Evolutionary conservation across 2,797 vertebrate genomes (phyloP).

Genomic region (Micromesistius poutassou): DNA sequence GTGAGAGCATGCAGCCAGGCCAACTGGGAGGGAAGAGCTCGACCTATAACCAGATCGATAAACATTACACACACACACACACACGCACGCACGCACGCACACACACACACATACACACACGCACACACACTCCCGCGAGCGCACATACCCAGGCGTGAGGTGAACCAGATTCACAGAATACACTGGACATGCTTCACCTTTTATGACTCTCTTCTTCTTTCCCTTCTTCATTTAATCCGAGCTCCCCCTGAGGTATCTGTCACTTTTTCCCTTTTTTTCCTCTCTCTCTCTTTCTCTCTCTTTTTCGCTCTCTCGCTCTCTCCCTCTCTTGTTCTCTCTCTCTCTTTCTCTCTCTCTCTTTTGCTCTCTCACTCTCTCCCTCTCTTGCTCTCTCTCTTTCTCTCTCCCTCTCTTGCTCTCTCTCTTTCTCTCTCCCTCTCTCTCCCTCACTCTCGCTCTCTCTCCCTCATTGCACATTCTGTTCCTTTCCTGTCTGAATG

Average conservation of each 20-base stretch:
- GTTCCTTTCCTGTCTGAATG: conserved; percentile 1
- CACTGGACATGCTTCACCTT: neutral
- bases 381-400: conserved; percentile 30
- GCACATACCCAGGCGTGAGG: conserved; percentile 51
- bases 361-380: conserved; percentile 36
- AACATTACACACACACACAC: neutral
- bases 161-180: conserved; percentile 57
- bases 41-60: conserved; percentile 2
- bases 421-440: conserved; percentile 11
- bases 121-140: conserved; percentile 23
- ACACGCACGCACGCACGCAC: conserved; percentile 17
- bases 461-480: neutral
- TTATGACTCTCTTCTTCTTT: conserved; percentile 2
- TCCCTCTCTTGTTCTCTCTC: conserved; percentile 30
- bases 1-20: conserved; percentile 1
- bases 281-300: conserved; percentile 36
- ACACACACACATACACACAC: conserved; percentile 28
- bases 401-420: conserved; percentile 34
- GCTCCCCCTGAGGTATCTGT: neutral
- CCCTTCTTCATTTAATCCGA: neutral
- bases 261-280: conserved; percentile 41
- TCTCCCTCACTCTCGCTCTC: neutral
- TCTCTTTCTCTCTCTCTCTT: conserved; percentile 9
- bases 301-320: conserved; percentile 29
- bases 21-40: conserved; percentile 3